Percentiles rank a stretch among this genome's conserved stretches.
These are phyloP conservation scores for Oscarella lobularis DNA, from an alignment of 37 sponge, comb jelly and placozoan species.

Conservation along the genomic window DNA sequence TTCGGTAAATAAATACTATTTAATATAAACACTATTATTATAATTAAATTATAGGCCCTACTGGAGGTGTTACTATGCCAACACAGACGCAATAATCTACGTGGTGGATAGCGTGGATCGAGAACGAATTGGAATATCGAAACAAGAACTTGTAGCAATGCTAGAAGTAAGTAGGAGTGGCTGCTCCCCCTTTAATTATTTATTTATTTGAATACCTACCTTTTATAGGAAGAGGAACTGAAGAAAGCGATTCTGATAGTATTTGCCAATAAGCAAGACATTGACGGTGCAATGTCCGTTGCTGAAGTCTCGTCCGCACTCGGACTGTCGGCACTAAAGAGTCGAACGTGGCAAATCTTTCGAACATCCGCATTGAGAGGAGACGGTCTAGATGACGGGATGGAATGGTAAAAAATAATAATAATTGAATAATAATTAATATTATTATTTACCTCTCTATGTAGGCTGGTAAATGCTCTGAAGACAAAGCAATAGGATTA, in stretches of 20 bases:
- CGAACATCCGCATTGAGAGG: slow-evolving; percentile 95
- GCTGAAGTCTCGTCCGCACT: slow-evolving; percentile 86
- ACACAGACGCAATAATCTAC: slow-evolving; percentile 98
- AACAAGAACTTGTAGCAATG: slow-evolving; percentile 89
- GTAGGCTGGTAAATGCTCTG: no score
- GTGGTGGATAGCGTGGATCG: slow-evolving; percentile 96
- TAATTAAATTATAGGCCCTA: slow-evolving; percentile 61
- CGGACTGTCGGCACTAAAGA: slow-evolving; percentile 86
- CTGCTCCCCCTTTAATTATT: neutral
- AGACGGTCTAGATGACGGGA: slow-evolving; percentile 94
- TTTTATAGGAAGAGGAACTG: slow-evolving; percentile 86
- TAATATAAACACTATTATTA: slow-evolving; percentile 1
- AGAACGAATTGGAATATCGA: slow-evolving; percentile 88
- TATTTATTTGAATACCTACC: slow-evolving; percentile 1
- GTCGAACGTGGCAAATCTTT: slow-evolving; percentile 98
- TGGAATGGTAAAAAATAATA: slow-evolving; percentile 98
- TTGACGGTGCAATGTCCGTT: slow-evolving; percentile 89
- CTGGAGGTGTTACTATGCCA: slow-evolving; percentile 99
- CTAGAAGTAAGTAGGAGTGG: slow-evolving; percentile 61
- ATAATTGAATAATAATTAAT: no score
- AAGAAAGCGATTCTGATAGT: slow-evolving; percentile 79
- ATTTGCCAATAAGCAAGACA: slow-evolving; percentile 98
- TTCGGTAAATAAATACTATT: slow-evolving; percentile 47
- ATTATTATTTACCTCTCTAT: no score
- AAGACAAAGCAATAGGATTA: no score